Evolutionary conservation across 2,113 vertebrate genomes (phyloP).

Genomic region (Odobenus rosmarus): DNA sequence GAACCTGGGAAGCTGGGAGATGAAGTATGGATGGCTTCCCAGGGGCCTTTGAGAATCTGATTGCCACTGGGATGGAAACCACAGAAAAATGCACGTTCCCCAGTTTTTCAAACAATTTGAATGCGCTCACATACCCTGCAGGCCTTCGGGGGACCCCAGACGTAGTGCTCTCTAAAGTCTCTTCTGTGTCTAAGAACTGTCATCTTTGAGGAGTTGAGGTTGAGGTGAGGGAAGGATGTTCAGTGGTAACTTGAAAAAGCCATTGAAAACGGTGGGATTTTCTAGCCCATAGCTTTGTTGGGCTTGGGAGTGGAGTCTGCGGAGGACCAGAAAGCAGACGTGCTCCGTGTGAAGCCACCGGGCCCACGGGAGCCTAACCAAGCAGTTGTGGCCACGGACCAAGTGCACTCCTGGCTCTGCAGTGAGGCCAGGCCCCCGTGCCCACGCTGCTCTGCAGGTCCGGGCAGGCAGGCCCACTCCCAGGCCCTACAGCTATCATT

Average conservation of each 20-base stretch:
- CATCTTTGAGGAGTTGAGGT: not conserved
- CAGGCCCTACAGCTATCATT: not conserved
- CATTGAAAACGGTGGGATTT: not conserved
- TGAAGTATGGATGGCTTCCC: not conserved
- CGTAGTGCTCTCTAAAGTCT: not conserved
- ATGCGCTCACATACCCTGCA: not conserved
- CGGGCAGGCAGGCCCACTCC: not conserved
- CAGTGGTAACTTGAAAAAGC: not conserved
- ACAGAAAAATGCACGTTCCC: not conserved
- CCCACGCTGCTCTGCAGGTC: not conserved
- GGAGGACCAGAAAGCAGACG: not conserved
- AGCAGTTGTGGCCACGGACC: not conserved
- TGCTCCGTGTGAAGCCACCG: not conserved
- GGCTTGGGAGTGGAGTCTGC: not conserved
- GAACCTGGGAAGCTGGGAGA: not conserved
- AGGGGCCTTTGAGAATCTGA: not conserved
- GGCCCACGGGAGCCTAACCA: not conserved
- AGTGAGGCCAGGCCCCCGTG: rapidly evolving
- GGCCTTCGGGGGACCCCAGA: not conserved
- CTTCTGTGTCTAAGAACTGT: not conserved
- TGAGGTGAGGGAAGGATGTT: not conserved
- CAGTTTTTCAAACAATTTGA: not conserved
- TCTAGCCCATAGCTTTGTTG: not conserved
- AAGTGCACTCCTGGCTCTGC: not conserved
- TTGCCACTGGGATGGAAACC: not conserved